These are phyloP conservation scores for Stigmatopora argus DNA, from an alignment of 2,113 vertebrate species.

Conservation along the genomic window DNA sequence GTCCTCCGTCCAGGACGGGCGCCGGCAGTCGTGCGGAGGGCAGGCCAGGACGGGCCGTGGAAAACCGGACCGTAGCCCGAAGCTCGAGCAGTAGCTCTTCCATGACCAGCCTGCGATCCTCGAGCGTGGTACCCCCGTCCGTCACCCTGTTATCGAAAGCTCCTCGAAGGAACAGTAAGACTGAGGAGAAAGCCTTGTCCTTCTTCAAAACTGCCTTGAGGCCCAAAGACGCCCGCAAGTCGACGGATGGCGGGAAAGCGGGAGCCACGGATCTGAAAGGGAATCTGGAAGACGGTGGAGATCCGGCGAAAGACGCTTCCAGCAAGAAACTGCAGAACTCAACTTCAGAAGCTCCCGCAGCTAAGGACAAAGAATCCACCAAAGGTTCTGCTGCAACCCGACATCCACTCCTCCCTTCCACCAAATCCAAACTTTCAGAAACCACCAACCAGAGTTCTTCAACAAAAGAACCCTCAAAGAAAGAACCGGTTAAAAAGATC, in stretches of 20 bases:
- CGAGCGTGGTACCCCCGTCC: constrained; percentile 55
- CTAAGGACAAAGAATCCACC: constrained; percentile 73
- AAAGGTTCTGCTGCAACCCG: constrained; percentile 75
- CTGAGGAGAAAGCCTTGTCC: constrained; percentile 90
- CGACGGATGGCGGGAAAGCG: constrained; percentile 78
- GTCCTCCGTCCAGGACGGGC: constrained; percentile 49
- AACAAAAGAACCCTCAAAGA: constrained; percentile 68
- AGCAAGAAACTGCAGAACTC: constrained; percentile 66
- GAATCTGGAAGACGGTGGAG: constrained; percentile 53
- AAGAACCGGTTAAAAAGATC: constrained; percentile 75
- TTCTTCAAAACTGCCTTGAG: constrained; percentile 93
- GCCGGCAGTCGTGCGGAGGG: constrained; percentile 40
- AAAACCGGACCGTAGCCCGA: constrained; percentile 50
- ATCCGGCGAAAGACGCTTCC: constrained; percentile 31
- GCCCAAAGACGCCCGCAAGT: constrained; percentile 86
- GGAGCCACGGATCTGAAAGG: constrained; percentile 62
- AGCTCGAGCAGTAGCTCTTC: constrained; percentile 84
- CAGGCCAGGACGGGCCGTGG: constrained; percentile 35
- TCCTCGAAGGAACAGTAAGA: constrained; percentile 83
- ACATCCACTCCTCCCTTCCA: constrained; percentile 77
- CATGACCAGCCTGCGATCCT: constrained; percentile 85
- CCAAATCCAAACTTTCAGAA: constrained; percentile 83
- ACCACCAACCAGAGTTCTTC: constrained; percentile 61
- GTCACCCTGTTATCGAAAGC: constrained; percentile 34
- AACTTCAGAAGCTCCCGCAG: constrained; percentile 43